Conservation (phyloP, 1,140 invertebrate species). For the Nylanderia fulva region DNA sequence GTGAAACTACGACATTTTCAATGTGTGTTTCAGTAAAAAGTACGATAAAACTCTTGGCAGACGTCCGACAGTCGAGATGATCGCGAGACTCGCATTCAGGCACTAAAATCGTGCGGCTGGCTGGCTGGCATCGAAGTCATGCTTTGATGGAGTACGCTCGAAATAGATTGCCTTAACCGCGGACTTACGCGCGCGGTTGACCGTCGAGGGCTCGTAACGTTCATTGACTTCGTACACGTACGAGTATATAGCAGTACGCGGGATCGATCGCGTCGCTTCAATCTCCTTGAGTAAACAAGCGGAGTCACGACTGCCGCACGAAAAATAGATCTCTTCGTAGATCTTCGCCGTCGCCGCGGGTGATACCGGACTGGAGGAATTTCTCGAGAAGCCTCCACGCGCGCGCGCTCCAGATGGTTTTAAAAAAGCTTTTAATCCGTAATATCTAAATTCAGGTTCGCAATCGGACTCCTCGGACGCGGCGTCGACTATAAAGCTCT, state of each 20-base stretch:
- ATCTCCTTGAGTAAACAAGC: neutral
- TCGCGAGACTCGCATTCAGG: neutral
- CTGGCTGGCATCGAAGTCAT: slow-evolving; percentile 33
- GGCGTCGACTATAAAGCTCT: slow-evolving; percentile 80
- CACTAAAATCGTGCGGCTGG: slow-evolving; percentile 44
- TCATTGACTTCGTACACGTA: slow-evolving; percentile 40
- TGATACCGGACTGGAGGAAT: neutral
- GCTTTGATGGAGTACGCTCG: slow-evolving; percentile 28
- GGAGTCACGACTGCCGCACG: neutral
- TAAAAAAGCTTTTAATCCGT: slow-evolving; percentile 45
- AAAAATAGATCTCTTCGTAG: slow-evolving; percentile 19
- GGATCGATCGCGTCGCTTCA: neutral
- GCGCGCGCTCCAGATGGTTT: neutral
- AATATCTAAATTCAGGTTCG: slow-evolving; percentile 72
- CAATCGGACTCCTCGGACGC: slow-evolving; percentile 81
- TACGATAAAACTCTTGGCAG: slow-evolving; percentile 37
- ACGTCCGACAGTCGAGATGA: slow-evolving; percentile 9
- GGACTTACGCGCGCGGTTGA: neutral
- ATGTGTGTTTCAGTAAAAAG: neutral
- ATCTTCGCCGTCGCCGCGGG: neutral
- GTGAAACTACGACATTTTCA: neutral
- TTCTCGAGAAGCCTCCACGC: slow-evolving; percentile 19
- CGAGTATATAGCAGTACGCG: neutral
- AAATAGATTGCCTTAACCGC: slow-evolving; percentile 53
- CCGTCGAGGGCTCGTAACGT: slow-evolving; percentile 16